Evolutionary conservation across 2,888 invertebrate genomes (phyloP), one percentile per base, ranked within the genome.

Genomic region (Gibbula magus): DNA sequence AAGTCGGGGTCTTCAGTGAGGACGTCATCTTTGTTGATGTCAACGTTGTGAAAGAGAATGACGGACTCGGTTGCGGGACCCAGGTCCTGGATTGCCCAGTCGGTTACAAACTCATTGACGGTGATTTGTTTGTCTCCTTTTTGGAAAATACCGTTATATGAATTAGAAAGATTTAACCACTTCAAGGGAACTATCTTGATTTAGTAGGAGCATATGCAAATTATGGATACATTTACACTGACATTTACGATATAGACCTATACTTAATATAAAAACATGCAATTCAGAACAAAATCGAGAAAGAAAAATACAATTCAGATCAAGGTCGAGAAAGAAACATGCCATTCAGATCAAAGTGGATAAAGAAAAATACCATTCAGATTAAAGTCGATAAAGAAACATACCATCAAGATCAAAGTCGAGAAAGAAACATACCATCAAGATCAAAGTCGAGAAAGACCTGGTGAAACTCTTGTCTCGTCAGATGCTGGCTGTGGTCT

Each of bases 31-130:
- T 73, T 77, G 79, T 84, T 82, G 13, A 82, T 82, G 70, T 84
- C 84, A 0, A 84, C 79, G 77, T 87, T 85, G 2, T 83, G 74
- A 32, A 81, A 82, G 16, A 86, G 81, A 18, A 32, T 79, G 22
- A 85, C 56, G 39, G 84, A 84, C 45, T 85, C 79, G 78, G 75
- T 81, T 7, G 79, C 77, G 0, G 52, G 51, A 3, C 82, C 85
- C 20, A 86, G 76, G 29, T 81, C 80, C 20, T 79, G 56, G n/a
- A 29, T n/a, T 22, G 70, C 10, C 84, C 84, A 85, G 45, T 83
- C 54, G 0, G 51, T 56, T 3, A 81, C 18, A 32, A 84, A 84
- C 79, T 86, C 84, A 7, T 75, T 70, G 13, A 35, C 39, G 0
- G 80, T 81, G 4, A 85, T 78, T 7, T 78, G 45, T 2, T 79